phyloP scores from a whole-genome alignment of 2,113 vertebrate species.

The Corythornis cristatus region DNA sequence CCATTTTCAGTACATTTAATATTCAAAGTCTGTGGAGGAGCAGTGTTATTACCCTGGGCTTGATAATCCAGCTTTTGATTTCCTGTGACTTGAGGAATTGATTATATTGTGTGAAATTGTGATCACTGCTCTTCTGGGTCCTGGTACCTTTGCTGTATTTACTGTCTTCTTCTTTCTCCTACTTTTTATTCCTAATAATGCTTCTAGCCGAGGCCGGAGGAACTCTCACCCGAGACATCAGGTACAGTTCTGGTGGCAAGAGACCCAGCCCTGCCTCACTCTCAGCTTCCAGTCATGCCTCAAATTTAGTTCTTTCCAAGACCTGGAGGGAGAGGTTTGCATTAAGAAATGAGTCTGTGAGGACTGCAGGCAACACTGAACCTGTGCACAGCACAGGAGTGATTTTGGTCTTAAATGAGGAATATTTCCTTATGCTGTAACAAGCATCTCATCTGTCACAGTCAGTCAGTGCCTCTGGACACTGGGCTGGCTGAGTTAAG shows the following conservation, averaged over 20 bases:
- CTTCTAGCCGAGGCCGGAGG: slow-evolving; percentile 96
- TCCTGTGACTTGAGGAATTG: slow-evolving; percentile 78
- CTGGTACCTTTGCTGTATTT: slow-evolving; percentile 77
- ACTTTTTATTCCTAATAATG: slow-evolving; percentile 80
- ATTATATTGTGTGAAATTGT: slow-evolving; percentile 77
- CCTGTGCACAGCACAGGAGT: background rate
- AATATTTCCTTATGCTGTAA: background rate
- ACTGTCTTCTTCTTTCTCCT: slow-evolving; percentile 77
- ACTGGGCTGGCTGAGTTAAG: background rate
- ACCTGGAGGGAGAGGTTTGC: slow-evolving; percentile 73
- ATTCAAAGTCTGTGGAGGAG: background rate
- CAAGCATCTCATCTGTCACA: background rate
- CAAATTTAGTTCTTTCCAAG: slow-evolving; percentile 23
- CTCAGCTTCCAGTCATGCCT: slow-evolving; percentile 47
- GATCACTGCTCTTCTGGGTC: slow-evolving; percentile 60
- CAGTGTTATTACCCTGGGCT: background rate
- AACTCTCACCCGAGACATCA: slow-evolving; percentile 98
- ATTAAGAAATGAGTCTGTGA: slow-evolving; percentile 47
- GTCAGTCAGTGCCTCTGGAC: background rate
- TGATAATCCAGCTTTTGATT: slow-evolving; percentile 41
- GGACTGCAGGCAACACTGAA: slow-evolving; percentile 6
- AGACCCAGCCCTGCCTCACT: slow-evolving; percentile 10
- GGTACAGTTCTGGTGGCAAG: slow-evolving; percentile 82
- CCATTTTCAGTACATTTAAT: background rate
- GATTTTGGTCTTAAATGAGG: background rate